Evolutionary conservation across 2,797 vertebrate species (phyloP).

Genomic region (Myotis myotis): DNA sequence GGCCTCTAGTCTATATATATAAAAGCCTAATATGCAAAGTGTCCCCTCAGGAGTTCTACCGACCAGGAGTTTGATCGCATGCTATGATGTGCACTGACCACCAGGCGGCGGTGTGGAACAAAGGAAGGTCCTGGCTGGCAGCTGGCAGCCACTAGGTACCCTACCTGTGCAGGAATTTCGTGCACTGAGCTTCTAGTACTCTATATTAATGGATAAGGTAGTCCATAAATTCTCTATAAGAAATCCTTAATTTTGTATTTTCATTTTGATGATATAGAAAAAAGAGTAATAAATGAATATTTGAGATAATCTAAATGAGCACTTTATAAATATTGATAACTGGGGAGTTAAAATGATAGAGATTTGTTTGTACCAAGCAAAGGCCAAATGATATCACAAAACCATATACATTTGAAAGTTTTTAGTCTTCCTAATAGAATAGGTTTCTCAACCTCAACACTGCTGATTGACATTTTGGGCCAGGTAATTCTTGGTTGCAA

Average conservation of each 20-base stretch:
- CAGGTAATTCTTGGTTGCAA: background rate
- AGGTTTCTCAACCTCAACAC: background rate
- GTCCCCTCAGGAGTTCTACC: too few relatives aligned
- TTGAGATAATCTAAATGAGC: background rate
- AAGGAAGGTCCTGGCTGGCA: too few relatives aligned
- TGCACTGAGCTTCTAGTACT: background rate
- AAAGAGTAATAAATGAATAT: constrained; percentile 21
- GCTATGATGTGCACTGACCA: too few relatives aligned
- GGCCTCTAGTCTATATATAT: too few relatives aligned
- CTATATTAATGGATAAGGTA: background rate
- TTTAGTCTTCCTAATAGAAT: background rate
- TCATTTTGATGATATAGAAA: constrained; percentile 31
- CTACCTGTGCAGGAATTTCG: too few relatives aligned
- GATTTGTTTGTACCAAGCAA: background rate
- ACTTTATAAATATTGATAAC: constrained; percentile 38
- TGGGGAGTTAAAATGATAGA: background rate
- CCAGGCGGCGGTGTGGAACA: too few relatives aligned
- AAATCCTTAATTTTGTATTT: constrained; percentile 36
- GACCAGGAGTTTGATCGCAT: too few relatives aligned
- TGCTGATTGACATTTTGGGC: background rate
- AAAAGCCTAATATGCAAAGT: too few relatives aligned
- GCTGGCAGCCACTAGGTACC: too few relatives aligned
- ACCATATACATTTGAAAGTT: background rate
- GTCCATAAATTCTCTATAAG: constrained; percentile 3
- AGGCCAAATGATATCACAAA: background rate